phyloP scores from a whole-genome alignment of 1,140 invertebrate species.

The Nomia melanderi region DNA sequence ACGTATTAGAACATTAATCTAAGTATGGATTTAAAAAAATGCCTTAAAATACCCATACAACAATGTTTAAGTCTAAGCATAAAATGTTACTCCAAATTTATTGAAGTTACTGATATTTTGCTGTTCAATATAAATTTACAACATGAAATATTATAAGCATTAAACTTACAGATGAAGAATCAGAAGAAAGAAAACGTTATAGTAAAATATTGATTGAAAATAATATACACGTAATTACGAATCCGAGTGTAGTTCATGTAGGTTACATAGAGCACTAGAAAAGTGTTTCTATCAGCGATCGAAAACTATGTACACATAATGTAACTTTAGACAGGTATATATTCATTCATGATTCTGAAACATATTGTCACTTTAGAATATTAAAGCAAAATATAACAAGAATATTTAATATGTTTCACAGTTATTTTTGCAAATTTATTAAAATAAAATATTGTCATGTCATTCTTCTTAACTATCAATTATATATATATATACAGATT shows the following conservation, averaged over 20 bases:
- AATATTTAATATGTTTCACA: background rate
- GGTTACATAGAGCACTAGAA: constrained; percentile 18
- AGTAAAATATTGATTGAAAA: constrained; percentile 18
- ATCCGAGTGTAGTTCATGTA: background rate
- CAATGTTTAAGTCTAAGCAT: background rate
- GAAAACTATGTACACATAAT: background rate
- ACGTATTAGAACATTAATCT: background rate
- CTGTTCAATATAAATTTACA: background rate
- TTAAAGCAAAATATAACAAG: background rate
- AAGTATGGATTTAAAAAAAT: background rate
- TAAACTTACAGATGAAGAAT: constrained; percentile 2
- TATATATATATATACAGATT: background rate
- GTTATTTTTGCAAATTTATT: background rate
- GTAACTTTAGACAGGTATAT: background rate
- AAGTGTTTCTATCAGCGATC: constrained; percentile 1
- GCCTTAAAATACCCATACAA: background rate
- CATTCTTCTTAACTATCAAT: background rate
- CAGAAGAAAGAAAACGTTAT: background rate
- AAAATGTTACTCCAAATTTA: background rate
- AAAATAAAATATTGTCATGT: background rate
- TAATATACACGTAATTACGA: constrained; percentile 8
- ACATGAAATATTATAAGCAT: background rate
- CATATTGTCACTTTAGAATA: background rate
- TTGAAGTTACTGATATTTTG: background rate
- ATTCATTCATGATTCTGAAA: background rate